Percentiles rank a stretch among this genome's conserved stretches.
These are phyloP conservation scores for Erebia ligea DNA, from an alignment of 2,888 invertebrate genomes.

Conservation along the genomic window DNA sequence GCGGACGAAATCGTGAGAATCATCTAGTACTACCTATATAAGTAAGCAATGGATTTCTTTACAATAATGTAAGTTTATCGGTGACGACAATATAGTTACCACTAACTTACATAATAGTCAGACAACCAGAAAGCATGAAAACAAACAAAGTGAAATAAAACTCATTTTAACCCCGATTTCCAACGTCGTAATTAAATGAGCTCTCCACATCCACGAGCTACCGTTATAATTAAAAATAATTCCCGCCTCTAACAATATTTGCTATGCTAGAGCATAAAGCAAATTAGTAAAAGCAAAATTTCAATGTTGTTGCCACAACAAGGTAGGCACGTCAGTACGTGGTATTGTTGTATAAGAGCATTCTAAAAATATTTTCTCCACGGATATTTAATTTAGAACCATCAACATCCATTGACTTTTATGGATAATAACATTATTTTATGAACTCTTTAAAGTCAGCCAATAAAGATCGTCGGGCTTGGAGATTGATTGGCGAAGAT, in stretches of 20 bases:
- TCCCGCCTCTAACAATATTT: constrained; percentile 8
- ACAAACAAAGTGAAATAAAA: neutral
- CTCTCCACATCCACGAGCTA: neutral
- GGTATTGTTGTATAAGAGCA: neutral
- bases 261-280: neutral
- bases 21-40: no score
- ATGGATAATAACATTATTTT: no score
- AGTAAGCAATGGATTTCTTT: no score
- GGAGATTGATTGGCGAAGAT: no score
- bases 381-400: neutral
- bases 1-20: no score
- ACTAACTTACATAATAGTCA: no score
- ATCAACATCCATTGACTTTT: no score
- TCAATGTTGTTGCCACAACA: neutral
- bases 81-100: no score
- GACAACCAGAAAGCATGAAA: neutral
- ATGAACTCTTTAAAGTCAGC: no score
- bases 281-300: constrained; percentile 6
- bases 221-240: constrained; percentile 15
- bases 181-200: neutral
- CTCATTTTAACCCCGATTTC: constrained; percentile 5
- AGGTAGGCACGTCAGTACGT: neutral
- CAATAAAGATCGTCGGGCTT: no score
- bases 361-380: neutral
- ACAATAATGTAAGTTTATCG: no score